phyloP scores from a whole-genome alignment of 2,797 vertebrate species.

The Macrochelys suwanniensis region DNA sequence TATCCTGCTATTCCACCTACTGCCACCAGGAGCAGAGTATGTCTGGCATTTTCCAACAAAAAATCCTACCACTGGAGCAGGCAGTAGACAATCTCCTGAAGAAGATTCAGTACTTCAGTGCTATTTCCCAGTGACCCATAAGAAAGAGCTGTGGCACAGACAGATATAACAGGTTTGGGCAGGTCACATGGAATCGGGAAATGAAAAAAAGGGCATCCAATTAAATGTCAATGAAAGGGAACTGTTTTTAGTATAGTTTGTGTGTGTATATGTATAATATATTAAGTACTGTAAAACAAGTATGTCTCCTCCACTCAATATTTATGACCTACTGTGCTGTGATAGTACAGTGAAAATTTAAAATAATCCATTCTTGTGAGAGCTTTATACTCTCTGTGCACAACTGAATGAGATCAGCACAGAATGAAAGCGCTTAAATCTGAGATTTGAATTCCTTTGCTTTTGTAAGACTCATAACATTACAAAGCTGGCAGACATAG shows the following conservation, averaged over 20 bases:
- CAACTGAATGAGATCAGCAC: background rate
- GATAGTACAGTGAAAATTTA: background rate
- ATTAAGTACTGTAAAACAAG: background rate
- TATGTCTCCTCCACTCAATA: background rate
- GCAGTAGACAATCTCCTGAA: background rate
- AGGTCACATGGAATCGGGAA: background rate
- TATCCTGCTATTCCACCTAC: background rate
- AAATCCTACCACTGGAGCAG: background rate
- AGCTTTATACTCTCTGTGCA: background rate
- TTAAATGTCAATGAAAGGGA: background rate
- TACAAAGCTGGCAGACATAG: slow-evolving; percentile 18
- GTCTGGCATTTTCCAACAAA: background rate
- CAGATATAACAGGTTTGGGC: background rate
- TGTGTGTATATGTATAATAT: no score
- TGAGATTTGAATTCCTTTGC: slow-evolving; percentile 33
- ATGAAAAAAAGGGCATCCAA: background rate
- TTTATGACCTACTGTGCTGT: background rate
- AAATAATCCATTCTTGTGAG: background rate
- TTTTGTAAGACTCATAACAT: background rate
- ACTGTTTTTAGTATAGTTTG: background rate
- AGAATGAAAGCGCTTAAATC: background rate
- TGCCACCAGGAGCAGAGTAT: background rate
- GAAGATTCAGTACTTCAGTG: background rate
- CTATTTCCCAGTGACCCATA: background rate
- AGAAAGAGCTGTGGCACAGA: background rate